Base-by-base conservation (phyloP, 2,113 vertebrate species). In the Gila orcuttii region DNA sequence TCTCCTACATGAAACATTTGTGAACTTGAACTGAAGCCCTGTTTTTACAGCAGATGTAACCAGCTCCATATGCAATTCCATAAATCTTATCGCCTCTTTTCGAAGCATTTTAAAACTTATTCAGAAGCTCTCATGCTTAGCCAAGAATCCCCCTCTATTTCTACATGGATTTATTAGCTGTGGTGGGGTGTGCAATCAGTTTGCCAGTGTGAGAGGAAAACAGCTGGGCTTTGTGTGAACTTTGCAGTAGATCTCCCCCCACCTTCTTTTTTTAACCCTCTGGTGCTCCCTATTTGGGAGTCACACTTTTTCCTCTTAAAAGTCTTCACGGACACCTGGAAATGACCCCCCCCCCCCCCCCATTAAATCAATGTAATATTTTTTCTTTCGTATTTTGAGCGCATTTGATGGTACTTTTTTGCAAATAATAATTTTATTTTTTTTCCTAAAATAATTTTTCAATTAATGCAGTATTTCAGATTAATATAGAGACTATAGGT, bases 111-210 rank as follows among this genome's bases (percentile, higher is more conserved):
- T 57, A 82, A 89, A 87, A 83, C 59, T 33, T 73, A 42, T 88
- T 83, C 79, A 39, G 86, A 83, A 89, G 86, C 86, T 89, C 84
- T 86, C 55, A 89, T 89, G 77, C 39, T 33, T 73, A 57, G 87
- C 89, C 89, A 89, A 85, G 59, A 86, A 25, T 52, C 83, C 81
- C 83, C 39, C 42, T 84, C 31, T 60, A 52, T 68, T 88, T 79
- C 68, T 73, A 68, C 80, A 74, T 81, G 52, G 77, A 84, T 89
- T 90, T 89, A 88, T 88, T 87, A 75, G 60, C 57, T 76, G 52
- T 47, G 62, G 31, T 45, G 11, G 60, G 39, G 85, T 55, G 23
- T 39, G 50, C n/a, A 28, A 57, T 31, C 59, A 17, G 36, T 55
- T 79, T 83, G 74, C 62, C 55, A 83, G 13, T 25, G 77, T 66